Conservation (phyloP, 2,113 vertebrate genomes). For the Piliocolobus tephrosceles region DNA sequence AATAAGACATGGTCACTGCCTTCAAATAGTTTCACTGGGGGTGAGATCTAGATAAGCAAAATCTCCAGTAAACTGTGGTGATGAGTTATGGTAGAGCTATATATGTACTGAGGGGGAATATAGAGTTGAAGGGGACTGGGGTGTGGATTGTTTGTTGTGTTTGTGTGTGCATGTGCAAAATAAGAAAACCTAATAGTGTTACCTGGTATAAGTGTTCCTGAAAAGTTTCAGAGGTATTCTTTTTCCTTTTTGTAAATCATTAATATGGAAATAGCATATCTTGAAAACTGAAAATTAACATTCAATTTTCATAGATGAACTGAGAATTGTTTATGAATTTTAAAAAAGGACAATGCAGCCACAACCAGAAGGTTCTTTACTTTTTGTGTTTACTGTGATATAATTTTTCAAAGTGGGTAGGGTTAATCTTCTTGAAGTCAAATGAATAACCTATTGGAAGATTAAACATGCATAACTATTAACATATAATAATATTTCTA, state of each 20-base stretch:
- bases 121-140: not conserved
- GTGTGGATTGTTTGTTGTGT: not conserved
- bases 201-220: not conserved
- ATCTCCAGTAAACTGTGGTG: not conserved
- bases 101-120: not conserved
- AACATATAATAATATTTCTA: constrained; percentile 48
- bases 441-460: constrained; percentile 69
- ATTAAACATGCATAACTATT: constrained; percentile 54
- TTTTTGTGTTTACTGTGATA: constrained; percentile 55
- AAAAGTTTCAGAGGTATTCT: constrained; percentile 20
- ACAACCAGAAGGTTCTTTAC: constrained; percentile 51
- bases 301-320: constrained; percentile 48
- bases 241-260: not conserved
- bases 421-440: constrained; percentile 68
- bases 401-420: constrained; percentile 50
- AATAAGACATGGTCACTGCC: not conserved
- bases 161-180: not conserved
- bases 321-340: constrained; percentile 44
- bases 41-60: not conserved
- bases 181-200: not conserved
- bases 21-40: not conserved
- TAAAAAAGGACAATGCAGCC: not conserved
- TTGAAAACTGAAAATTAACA: constrained; percentile 43
- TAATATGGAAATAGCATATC: constrained; percentile 37
- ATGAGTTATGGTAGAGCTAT: not conserved